phyloP scores from a whole-genome alignment of 2,113 vertebrate genomes.

The Takifugu bimaculatus region DNA sequence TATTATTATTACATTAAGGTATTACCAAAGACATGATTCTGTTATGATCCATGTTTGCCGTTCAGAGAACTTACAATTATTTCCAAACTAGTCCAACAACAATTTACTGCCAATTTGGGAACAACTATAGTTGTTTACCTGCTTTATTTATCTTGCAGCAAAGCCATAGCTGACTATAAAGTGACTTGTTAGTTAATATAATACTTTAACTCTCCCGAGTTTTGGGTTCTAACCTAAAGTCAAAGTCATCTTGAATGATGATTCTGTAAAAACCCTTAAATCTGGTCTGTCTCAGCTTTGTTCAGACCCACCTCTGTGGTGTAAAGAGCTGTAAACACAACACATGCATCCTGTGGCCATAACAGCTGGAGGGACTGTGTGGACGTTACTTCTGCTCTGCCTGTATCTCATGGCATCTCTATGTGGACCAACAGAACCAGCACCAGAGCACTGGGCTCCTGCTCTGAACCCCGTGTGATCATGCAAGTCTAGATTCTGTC shows the following conservation, averaged over 20 bases:
- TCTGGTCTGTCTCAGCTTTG: too few relatives aligned
- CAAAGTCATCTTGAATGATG: background rate
- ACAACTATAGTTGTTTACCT: too few relatives aligned
- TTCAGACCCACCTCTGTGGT: too few relatives aligned
- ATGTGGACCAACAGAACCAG: background rate
- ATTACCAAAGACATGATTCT: too few relatives aligned
- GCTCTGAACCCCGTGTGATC: background rate
- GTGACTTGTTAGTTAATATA: too few relatives aligned
- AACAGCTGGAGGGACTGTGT: slow-evolving; percentile 19
- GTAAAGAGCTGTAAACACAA: slow-evolving; percentile 3
- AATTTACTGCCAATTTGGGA: too few relatives aligned
- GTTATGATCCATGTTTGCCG: too few relatives aligned
- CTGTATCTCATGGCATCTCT: background rate
- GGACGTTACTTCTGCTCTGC: background rate
- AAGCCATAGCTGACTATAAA: too few relatives aligned
- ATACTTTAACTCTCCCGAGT: background rate
- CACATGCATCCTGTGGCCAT: background rate
- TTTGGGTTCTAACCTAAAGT: background rate
- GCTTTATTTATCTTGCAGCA: too few relatives aligned
- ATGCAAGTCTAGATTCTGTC: slow-evolving; percentile 1
- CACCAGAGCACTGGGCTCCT: background rate
- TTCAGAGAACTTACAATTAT: too few relatives aligned
- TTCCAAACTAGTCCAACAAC: too few relatives aligned
- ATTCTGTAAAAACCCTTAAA: background rate
- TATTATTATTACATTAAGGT: too few relatives aligned